Evolutionary conservation across 2,113 vertebrate species (phyloP).

Genomic region (Lota lota): DNA sequence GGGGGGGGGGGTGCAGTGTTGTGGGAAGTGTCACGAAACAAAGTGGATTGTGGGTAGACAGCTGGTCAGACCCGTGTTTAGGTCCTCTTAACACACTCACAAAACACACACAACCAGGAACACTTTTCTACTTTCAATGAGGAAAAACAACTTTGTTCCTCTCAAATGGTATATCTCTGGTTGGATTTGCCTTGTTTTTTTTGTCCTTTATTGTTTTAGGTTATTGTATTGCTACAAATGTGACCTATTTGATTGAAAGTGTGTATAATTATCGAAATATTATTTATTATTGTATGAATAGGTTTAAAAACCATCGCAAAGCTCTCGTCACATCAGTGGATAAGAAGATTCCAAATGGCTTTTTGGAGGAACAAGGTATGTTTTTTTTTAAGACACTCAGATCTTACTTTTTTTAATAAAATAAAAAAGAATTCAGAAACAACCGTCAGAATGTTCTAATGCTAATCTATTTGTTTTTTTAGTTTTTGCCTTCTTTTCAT

Average conservation of each 20-base stretch:
- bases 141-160: conserved; percentile 75
- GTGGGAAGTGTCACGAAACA: conserved; percentile 36
- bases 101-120: conserved; percentile 32
- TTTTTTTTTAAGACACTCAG: background rate
- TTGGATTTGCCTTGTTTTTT: conserved; percentile 31
- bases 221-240: conserved; percentile 1
- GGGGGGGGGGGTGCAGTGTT: conserved; percentile 10
- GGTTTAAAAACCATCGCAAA: conserved; percentile 92
- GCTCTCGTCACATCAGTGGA: conserved; percentile 85
- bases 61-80: conserved; percentile 42
- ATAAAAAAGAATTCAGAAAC: conserved; percentile 34
- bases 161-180: conserved; percentile 69
- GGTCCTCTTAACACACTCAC: conserved; percentile 8
- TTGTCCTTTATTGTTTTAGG: background rate
- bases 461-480: conserved; percentile 38
- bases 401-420: background rate
- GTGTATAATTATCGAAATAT: conserved; percentile 10
- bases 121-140: conserved; percentile 66
- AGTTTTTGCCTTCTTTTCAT: background rate
- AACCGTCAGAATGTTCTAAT: conserved; percentile 28
- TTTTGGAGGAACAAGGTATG: conserved; percentile 94
- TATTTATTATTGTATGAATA: conserved; percentile 43
- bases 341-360: conserved; percentile 95
- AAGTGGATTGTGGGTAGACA: conserved; percentile 58
- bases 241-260: background rate